phyloP scores from a whole-genome alignment of 2,888 invertebrate genomes.

The Cremastobaeus sp. region DNA sequence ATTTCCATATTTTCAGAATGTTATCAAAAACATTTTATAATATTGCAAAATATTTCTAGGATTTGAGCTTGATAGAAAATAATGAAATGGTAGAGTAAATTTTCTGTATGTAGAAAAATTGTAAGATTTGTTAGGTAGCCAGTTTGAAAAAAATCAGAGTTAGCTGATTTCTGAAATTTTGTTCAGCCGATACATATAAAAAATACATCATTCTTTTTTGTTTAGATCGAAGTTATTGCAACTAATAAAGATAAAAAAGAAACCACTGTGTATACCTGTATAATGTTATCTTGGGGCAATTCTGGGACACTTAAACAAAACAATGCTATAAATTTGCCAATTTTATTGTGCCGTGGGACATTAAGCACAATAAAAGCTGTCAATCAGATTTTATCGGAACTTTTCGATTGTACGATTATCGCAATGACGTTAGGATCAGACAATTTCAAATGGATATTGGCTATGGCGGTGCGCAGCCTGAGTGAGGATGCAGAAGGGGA shows the following conservation, averaged over 20 bases:
- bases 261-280: constrained; percentile 70
- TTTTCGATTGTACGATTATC: constrained; percentile 74
- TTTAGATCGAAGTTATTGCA: constrained; percentile 42
- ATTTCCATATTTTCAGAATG: too few relatives aligned
- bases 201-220: background rate
- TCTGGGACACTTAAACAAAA: constrained; percentile 32
- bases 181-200: background rate
- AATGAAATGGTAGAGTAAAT: too few relatives aligned
- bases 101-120: too few relatives aligned
- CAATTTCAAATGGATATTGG: constrained; percentile 73
- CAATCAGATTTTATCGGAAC: constrained; percentile 67
- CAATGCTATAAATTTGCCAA: constrained; percentile 67
- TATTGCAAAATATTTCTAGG: too few relatives aligned
- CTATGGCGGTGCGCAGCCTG: constrained; percentile 61
- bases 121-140: too few relatives aligned
- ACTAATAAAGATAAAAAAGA: constrained; percentile 19
- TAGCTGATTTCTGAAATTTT: background rate
- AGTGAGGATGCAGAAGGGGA: constrained; percentile 51
- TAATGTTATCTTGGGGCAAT: constrained; percentile 72
- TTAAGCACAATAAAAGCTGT: constrained; percentile 67
- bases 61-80: too few relatives aligned
- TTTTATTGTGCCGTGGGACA: constrained; percentile 73
- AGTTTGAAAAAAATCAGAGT: background rate
- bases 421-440: constrained; percentile 65
- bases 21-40: too few relatives aligned